phyloP scores from a whole-genome alignment of 2,888 invertebrate species.

The Vanessa cardui region DNA sequence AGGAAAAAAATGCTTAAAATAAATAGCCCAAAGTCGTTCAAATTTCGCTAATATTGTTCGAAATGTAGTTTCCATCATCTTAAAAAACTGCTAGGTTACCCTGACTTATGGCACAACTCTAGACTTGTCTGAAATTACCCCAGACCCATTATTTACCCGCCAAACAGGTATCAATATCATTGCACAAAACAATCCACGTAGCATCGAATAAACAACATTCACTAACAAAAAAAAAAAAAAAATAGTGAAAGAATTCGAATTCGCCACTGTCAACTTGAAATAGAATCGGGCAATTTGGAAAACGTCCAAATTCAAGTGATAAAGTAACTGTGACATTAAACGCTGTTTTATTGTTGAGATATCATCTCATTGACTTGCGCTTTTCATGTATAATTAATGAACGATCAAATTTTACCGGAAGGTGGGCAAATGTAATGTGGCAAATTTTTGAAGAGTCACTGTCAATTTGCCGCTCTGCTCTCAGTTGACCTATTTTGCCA shows the following conservation, averaged over 20 bases:
- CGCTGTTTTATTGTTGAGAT: slow-evolving; percentile 13
- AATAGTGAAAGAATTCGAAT: slow-evolving; percentile 14
- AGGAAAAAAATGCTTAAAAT: too few species aligned
- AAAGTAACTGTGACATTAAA: slow-evolving; percentile 44
- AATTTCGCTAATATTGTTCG: too few species aligned
- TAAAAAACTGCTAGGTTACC: too few species aligned
- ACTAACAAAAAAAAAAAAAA: slow-evolving; percentile 16
- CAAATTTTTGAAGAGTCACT: too few species aligned
- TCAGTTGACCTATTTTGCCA: too few species aligned
- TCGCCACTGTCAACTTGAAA: slow-evolving; percentile 39
- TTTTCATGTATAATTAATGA: neutral
- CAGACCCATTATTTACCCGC: neutral
- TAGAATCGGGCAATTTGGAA: slow-evolving; percentile 50
- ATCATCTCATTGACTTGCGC: slow-evolving; percentile 15
- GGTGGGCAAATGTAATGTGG: too few species aligned
- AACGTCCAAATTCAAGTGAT: slow-evolving; percentile 51
- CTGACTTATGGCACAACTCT: too few species aligned
- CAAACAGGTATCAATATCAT: neutral
- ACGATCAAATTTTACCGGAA: too few species aligned
- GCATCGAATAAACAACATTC: slow-evolving; percentile 1
- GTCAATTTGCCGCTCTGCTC: too few species aligned
- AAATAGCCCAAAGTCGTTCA: too few species aligned
- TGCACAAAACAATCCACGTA: neutral
- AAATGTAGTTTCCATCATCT: too few species aligned
- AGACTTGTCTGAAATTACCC: too few species aligned